Percentiles rank a stretch among this genome's conserved stretches.
Evolutionary conservation across 2,888 invertebrate species (phyloP).

Genomic region (Nephrotoma guestfalica): DNA sequence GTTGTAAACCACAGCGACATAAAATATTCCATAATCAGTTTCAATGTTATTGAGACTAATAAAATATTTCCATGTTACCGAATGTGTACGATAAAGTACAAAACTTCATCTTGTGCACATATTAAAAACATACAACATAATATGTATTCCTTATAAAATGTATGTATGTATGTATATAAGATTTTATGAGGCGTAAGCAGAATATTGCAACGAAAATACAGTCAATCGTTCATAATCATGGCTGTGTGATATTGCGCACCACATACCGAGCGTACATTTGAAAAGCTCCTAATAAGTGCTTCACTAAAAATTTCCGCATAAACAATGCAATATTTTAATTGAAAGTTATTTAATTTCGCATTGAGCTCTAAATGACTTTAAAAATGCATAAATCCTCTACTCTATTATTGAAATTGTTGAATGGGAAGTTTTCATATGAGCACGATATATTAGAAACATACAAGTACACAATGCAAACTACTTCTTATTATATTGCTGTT

Average conservation of each 20-base stretch:
- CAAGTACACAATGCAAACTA: background rate
- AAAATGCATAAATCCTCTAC: too few species aligned
- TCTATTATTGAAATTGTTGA: too few species aligned
- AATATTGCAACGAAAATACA: background rate
- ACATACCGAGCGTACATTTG: background rate
- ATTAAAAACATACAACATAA: background rate
- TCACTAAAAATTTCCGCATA: too few species aligned
- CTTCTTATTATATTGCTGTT: background rate
- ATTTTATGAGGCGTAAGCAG: background rate
- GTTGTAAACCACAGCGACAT: background rate
- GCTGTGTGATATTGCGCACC: background rate
- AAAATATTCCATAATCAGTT: background rate
- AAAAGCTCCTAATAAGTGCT: too few species aligned
- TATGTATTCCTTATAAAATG: background rate
- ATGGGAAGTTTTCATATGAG: too few species aligned
- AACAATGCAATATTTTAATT: too few species aligned
- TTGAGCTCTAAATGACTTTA: too few species aligned
- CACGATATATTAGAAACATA: too few species aligned
- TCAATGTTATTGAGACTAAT: background rate
- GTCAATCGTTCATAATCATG: background rate
- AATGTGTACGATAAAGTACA: background rate
- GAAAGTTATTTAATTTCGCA: too few species aligned
- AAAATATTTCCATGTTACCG: background rate
- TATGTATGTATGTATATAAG: background rate
- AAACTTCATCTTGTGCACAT: background rate